phyloP scores from a whole-genome alignment of 2,113 vertebrate species.

The Periophthalmus modestus region DNA sequence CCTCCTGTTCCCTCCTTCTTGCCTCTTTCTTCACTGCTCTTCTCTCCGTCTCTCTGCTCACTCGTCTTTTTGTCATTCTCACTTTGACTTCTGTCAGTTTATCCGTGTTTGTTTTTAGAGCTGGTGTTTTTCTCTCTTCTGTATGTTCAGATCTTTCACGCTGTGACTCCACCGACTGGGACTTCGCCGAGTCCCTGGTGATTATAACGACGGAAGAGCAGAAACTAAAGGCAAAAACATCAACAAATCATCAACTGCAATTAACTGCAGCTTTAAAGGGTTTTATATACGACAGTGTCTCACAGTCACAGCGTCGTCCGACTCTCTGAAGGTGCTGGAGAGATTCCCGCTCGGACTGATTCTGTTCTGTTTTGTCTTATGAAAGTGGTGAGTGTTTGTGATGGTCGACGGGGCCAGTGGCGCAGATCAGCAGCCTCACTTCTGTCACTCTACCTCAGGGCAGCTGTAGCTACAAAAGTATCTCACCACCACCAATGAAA shows the following conservation, averaged over 20 bases:
- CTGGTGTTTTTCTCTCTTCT: slow-evolving; percentile 12
- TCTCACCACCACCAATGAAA: too few relatives aligned
- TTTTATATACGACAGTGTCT: background rate
- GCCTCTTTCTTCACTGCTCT: slow-evolving; percentile 11
- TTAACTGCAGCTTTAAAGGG: background rate
- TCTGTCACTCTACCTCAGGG: too few relatives aligned
- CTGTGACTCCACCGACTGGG: background rate
- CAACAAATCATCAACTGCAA: background rate
- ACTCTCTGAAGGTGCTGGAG: too few relatives aligned
- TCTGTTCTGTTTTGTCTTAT: too few relatives aligned
- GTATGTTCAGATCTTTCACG: slow-evolving; percentile 1
- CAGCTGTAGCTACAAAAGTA: too few relatives aligned
- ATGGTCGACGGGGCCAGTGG: too few relatives aligned
- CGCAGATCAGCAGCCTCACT: too few relatives aligned
- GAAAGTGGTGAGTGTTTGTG: too few relatives aligned
- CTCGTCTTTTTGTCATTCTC: slow-evolving; percentile 26
- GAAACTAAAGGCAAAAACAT: background rate
- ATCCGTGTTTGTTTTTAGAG: slow-evolving; percentile 17
- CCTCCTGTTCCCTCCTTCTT: slow-evolving; percentile 49
- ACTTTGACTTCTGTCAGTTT: slow-evolving; percentile 44
- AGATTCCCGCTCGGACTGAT: too few relatives aligned
- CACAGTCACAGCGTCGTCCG: too few relatives aligned
- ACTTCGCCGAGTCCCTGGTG: background rate
- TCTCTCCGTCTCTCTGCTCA: slow-evolving; percentile 4
- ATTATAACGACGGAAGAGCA: background rate